phyloP scores from a whole-genome alignment of 2,113 vertebrate species.

The Dipodomys stephensi region DNA sequence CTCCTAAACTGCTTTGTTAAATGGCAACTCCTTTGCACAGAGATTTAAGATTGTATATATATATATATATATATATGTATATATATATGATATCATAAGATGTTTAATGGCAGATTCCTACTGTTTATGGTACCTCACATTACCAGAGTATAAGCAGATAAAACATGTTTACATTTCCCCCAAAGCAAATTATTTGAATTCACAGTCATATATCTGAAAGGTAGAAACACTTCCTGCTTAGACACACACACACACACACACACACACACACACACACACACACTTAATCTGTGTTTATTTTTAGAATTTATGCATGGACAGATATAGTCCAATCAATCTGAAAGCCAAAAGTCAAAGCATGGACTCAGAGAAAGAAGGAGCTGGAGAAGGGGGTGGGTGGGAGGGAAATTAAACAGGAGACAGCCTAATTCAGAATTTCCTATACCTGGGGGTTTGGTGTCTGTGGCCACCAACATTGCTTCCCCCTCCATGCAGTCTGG shows the following conservation, averaged over 20 bases:
- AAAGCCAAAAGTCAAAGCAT: slow-evolving; percentile 56
- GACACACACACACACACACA: slow-evolving; percentile 58
- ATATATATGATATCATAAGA: neutral
- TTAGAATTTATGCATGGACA: slow-evolving; percentile 79
- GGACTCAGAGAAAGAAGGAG: neutral
- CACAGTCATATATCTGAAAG: slow-evolving; percentile 77
- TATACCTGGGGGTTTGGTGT: slow-evolving; percentile 83
- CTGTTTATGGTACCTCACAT: neutral
- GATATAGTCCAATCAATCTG: slow-evolving; percentile 64
- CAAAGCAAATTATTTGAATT: slow-evolving; percentile 76
- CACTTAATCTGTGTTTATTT: slow-evolving; percentile 72
- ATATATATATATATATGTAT: too few species aligned
- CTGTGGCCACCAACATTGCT: slow-evolving; percentile 88
- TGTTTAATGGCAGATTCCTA: slow-evolving; percentile 67
- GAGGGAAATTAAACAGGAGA: slow-evolving; percentile 53
- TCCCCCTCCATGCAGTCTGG: slow-evolving; percentile 71
- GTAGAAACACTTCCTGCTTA: slow-evolving; percentile 77
- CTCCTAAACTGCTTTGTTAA: too few species aligned
- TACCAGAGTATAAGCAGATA: slow-evolving; percentile 74
- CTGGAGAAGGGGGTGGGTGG: neutral
- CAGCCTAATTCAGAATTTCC: slow-evolving; percentile 84
- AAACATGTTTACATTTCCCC: slow-evolving; percentile 79
- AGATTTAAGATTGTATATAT: too few species aligned
- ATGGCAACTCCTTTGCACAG: too few species aligned
- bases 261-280: slow-evolving; percentile 65